Evolutionary conservation across 2,113 vertebrate species (phyloP), one percentile per base, ranked within the genome.

Genomic region (Baryphthengus martii): DNA sequence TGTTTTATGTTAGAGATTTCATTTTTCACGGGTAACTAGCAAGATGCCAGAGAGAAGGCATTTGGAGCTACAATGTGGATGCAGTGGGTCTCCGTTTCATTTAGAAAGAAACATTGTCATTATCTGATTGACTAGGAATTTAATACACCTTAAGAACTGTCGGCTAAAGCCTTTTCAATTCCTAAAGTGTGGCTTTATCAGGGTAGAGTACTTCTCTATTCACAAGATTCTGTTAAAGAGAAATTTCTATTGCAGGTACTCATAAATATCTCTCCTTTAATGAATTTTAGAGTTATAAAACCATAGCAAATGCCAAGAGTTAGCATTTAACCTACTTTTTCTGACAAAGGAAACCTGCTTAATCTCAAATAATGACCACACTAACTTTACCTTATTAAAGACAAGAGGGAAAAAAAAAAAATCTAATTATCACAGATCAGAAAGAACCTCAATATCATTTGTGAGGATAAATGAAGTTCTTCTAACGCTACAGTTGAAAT

Each of bases 251-350:
- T 67, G 45, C 26, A 84, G 68, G 39, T 82, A 81, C 40, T 67
- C 39, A 84, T 81, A 86, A 84, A 85, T 86, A 33, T 53, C 56
- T 47, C 16, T 49, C 40, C 29, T 84, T 71, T 71, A 92, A 90
- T 89, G 39, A 94, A 95, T 80, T 94, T 80, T 26, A 81, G 29
- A 90, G 35, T 86, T 90, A 86, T 55, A 88, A 93, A 90, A 63
- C 68, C 76, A 80, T 21, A 86, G 40, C 20, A 76, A 92, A 92
- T 61, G 33, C 42, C 55, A 91, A 35, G 73, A 87, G 76, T 74
- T 84, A 91, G 95, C 72, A 80, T 90, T 94, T 94, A 93, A 82
- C 85, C 81, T 85, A 82, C 67, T 89, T 88, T 88, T 94, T 87
- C 70, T 59, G 35, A 56, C 73, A 96, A 89, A 93, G 77, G 65